phyloP scores from a whole-genome alignment of 2,888 invertebrate species.

The Elegia similella region DNA sequence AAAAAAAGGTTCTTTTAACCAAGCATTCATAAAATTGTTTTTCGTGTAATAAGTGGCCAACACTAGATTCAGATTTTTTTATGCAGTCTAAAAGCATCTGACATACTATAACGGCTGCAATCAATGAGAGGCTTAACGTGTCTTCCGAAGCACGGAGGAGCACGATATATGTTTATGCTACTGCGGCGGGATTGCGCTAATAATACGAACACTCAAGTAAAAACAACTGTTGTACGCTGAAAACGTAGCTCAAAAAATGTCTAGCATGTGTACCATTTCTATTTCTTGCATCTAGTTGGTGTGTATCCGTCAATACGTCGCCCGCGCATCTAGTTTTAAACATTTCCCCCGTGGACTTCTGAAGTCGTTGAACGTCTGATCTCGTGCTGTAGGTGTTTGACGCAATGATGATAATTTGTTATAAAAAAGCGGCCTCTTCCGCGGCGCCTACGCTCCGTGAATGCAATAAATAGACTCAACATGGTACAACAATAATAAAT shows the following conservation, averaged over 20 bases:
- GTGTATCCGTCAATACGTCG: conserved; percentile 7
- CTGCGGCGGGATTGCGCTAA: background rate
- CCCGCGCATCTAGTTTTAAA: conserved; percentile 5
- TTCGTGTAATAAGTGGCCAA: background rate
- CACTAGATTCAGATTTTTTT: too few relatives aligned
- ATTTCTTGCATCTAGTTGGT: background rate
- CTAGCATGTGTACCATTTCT: background rate
- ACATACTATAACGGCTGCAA: background rate
- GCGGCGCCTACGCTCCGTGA: background rate
- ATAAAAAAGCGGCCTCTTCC: background rate
- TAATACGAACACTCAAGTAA: too few relatives aligned
- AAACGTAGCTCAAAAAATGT: background rate
- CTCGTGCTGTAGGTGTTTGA: conserved; percentile 13
- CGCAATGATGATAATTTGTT: conserved; percentile 1
- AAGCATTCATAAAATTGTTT: too few relatives aligned
- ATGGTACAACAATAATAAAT: background rate
- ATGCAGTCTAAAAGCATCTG: background rate
- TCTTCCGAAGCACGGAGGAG: background rate
- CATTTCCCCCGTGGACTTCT: background rate
- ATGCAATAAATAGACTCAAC: background rate
- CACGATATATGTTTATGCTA: background rate
- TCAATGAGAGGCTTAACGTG: too few relatives aligned
- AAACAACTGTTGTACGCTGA: too few relatives aligned
- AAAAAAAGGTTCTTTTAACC: too few relatives aligned
- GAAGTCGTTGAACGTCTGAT: conserved; percentile 17